A percentile compares a stretch with the other conserved stretches of the same genome.
These are phyloP conservation scores for Cephalopterus ornatus DNA, from an alignment of 2,113 vertebrate species.

Conservation along the genomic window DNA sequence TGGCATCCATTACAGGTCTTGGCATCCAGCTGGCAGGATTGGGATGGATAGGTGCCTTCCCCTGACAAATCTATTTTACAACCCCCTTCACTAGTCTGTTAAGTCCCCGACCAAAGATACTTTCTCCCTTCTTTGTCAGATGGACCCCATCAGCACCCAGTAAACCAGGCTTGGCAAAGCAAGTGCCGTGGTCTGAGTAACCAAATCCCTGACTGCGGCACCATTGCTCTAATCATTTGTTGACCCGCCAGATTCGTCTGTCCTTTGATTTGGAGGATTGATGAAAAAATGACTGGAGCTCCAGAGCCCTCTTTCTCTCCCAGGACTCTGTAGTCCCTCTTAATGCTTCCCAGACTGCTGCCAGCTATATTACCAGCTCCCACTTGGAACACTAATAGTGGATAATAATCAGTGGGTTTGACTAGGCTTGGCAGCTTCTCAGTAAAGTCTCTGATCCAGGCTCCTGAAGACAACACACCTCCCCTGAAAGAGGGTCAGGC, in stretches of 20 bases:
- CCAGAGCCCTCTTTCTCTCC: not conserved
- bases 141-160: not conserved
- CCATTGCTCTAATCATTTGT: not conserved
- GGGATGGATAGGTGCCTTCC: not conserved
- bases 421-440: not conserved
- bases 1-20: not conserved
- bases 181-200: not conserved
- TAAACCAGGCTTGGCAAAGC: not conserved
- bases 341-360: not conserved
- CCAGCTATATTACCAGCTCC: not conserved
- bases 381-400: not conserved
- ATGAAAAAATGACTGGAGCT: not conserved
- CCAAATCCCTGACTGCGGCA: not conserved
- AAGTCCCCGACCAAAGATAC: not conserved
- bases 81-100: not conserved
- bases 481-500: fast-evolving
- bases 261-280: not conserved
- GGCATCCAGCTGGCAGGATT: not conserved
- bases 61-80: not conserved
- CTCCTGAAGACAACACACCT: not conserved
- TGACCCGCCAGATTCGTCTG: not conserved
- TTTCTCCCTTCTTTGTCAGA: not conserved
- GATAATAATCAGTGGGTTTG: not conserved
- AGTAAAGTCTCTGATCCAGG: not conserved
- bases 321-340: not conserved